These are phyloP conservation scores for Brachypalpus laphriformis DNA, from an alignment of 2,888 invertebrate genomes.

Conservation along the genomic window DNA sequence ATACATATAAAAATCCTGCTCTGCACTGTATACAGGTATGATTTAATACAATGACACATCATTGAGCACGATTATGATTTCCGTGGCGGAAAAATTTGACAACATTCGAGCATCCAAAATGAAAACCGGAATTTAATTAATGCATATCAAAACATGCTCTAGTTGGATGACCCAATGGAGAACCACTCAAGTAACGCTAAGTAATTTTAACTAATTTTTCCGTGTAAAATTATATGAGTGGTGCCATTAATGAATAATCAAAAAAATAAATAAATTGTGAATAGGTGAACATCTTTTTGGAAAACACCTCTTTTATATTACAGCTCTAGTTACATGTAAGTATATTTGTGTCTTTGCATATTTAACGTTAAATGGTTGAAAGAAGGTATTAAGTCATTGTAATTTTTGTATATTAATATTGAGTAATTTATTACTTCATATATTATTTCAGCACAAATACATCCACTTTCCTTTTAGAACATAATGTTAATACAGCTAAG, in stretches of 20 bases:
- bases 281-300: not conserved
- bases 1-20: no score
- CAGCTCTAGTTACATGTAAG: not conserved
- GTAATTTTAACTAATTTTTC: no score
- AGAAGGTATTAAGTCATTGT: not conserved
- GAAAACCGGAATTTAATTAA: no score
- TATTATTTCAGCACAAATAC: conserved; percentile 46
- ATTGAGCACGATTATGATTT: no score
- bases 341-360: not conserved
- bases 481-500: conserved; percentile 47
- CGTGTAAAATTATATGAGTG: no score
- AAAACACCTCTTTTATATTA: not conserved
- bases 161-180: no score
- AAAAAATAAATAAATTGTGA: not conserved
- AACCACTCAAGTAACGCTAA: no score
- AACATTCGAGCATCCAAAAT: no score
- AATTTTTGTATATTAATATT: conserved; percentile 27
- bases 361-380: not conserved
- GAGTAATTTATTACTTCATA: conserved; percentile 37
- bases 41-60: no score
- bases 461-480: conserved; percentile 32
- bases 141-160: no score
- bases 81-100: no score
- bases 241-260: not conserved
- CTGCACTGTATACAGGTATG: no score